Base-by-base conservation (phyloP, 2,113 vertebrate genomes). In the Gopherus flavomarginatus region DNA sequence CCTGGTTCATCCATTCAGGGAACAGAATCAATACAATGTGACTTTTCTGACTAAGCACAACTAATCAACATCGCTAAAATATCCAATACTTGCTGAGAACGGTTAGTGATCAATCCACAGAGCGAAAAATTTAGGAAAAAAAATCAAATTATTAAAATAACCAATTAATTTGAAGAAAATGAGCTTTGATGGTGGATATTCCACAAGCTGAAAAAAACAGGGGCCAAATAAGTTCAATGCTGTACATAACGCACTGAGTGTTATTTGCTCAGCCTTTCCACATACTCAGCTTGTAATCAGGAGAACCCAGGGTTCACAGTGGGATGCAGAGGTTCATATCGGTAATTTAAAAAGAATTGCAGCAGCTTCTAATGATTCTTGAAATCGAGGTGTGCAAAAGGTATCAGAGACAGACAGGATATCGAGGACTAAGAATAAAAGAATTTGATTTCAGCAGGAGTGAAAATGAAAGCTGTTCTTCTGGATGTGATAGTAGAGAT, bases 401-500 rank as follows among this genome's bases (percentile, higher is more conserved):
- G 81, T 24, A 1, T 93, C 96, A 88, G 90, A 97, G 90, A 85
- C 88, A 97, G 95, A 47, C 87, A 89, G 90, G 91, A 44, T 91
- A 91, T 92, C 88, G 56, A 92, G 96, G 83, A 59, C 94, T 78
- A 84, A 92, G 91, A 85, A 84, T 83, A 54, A 96, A 82, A 88
- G 93, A 95, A 89, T 95, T 94, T 95, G 92, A 54, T 94, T 96
- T 95, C 94, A 97, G 97, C 96, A 0, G 96, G 96, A 97, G 88
- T 88, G 96, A 92, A 97, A 97, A 96, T 94, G 85, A 93, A 97
- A 96, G 81, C 82, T 59, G 92, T 90, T 95, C 59, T 83, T 96
- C 90, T 56, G 21, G 92, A 88, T 2, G 5, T 75, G 87, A 50
- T 8, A 83, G 94, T 93, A 88, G 91, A 96, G 95, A 93, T 10